Evolutionary conservation across 1,140 invertebrate genomes (phyloP).

Genomic region (Phortica variegata): DNA sequence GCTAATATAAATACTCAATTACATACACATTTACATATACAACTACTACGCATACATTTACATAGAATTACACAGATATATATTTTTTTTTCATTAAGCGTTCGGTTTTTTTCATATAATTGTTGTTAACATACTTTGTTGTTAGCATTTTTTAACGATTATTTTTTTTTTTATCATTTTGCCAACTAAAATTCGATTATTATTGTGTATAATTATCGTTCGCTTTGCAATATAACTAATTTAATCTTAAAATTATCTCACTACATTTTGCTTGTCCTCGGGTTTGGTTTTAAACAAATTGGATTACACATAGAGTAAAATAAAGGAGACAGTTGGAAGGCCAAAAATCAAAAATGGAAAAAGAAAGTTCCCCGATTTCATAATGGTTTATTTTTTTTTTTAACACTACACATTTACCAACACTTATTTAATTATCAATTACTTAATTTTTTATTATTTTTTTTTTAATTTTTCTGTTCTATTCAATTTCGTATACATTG

Average conservation of each 20-base stretch:
- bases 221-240: conserved; percentile 22
- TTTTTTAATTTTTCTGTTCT: no score
- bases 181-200: conserved; percentile 12
- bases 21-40: conserved; percentile 52
- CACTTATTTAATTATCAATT: conserved; percentile 25
- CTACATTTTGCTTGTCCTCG: conserved; percentile 10
- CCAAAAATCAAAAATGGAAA: no score
- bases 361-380: no score
- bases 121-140: conserved; percentile 11
- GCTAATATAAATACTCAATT: conserved; percentile 51
- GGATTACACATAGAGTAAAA: no score
- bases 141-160: conserved; percentile 19
- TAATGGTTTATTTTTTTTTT: conserved; percentile 21
- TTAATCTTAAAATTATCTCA: conserved; percentile 14
- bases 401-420: conserved; percentile 54
- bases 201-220: conserved; percentile 32
- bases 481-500: no score
- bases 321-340: no score
- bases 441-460: no score
- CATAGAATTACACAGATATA: conserved; percentile 31
- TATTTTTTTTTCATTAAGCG: conserved; percentile 33
- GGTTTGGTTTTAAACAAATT: no score
- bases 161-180: conserved; percentile 2
- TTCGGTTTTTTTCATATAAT: conserved; percentile 16
- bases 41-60: conserved; percentile 37